Evolutionary conservation across 2,113 vertebrate genomes (phyloP).

Genomic region (Cryptoleucopteryx plumbea): DNA sequence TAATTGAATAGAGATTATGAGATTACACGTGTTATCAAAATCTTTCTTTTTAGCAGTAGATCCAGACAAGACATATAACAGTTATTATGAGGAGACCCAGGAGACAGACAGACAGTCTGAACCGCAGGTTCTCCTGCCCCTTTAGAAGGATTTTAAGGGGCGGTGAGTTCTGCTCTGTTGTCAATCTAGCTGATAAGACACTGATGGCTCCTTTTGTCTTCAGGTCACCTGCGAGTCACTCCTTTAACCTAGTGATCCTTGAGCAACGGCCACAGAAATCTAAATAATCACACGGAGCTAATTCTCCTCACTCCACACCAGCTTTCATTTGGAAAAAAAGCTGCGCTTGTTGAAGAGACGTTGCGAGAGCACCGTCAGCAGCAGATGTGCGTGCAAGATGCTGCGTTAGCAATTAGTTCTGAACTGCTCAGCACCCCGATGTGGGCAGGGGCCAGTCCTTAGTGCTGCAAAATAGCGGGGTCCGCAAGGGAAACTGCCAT

Average conservation of each 20-base stretch:
- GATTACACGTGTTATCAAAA: fast-evolving
- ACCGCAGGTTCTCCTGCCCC: fast-evolving
- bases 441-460: neutral
- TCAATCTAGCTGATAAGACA: fast-evolving
- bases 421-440: neutral
- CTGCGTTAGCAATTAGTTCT: too few relatives aligned
- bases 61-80: fast-evolving
- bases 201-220: neutral
- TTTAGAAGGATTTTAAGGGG: neutral
- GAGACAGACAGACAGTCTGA: neutral
- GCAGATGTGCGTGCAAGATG: fast-evolving
- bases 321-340: fast-evolving
- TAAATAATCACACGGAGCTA: fast-evolving
- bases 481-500: fast-evolving
- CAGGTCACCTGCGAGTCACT: neutral
- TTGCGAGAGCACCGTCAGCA: fast-evolving
- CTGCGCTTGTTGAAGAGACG: fast-evolving
- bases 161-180: fast-evolving
- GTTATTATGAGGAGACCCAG: neutral
- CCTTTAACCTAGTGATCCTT: fast-evolving
- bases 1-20: neutral
- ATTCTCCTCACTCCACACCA: neutral
- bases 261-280: fast-evolving
- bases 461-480: too few relatives aligned
- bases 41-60: neutral